phyloP scores from a whole-genome alignment of 2,113 vertebrate genomes.

The Tyto alba region DNA sequence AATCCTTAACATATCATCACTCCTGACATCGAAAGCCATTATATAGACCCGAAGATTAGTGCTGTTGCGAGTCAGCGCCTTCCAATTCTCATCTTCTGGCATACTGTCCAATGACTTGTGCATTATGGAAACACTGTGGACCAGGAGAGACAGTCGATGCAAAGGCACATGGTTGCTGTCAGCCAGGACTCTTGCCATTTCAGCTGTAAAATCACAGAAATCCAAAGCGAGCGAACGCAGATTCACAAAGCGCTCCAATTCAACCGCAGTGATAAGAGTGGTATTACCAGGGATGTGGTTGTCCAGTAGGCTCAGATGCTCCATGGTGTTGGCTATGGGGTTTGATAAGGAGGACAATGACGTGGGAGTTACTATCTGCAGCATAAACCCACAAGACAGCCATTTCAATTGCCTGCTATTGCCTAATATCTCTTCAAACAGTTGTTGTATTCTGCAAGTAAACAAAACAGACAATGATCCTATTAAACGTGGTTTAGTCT shows the following conservation, averaged over 20 bases:
- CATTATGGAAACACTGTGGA: conserved; percentile 88
- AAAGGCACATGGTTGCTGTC: conserved; percentile 87
- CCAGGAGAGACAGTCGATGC: conserved; percentile 93
- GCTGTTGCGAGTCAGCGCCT: conserved; percentile 89
- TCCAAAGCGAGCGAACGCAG: conserved; percentile 92
- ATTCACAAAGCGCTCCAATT: conserved; percentile 88
- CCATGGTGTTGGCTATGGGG: conserved; percentile 86
- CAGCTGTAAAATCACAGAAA: conserved; percentile 94
- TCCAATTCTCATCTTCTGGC: conserved; percentile 93
- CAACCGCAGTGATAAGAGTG: conserved; percentile 84
- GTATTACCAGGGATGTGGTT: conserved; percentile 83
- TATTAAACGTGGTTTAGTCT: neutral
- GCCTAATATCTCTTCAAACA: conserved; percentile 93
- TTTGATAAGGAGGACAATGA: conserved; percentile 92
- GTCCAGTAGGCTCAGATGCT: conserved; percentile 94
- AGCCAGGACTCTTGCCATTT: conserved; percentile 90
- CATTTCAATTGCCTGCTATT: conserved; percentile 94
- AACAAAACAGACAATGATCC: conserved; percentile 58
- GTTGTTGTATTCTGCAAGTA: conserved; percentile 87
- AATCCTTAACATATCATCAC: conserved; percentile 90
- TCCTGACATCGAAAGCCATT: conserved; percentile 94
- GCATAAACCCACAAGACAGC: conserved; percentile 95
- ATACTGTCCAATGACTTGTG: conserved; percentile 89
- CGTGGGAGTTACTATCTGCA: conserved; percentile 90
- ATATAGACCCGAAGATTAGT: conserved; percentile 92